Evolutionary conservation across 2,113 vertebrate genomes (phyloP), one percentile per base, ranked within the genome.

Genomic region (Riparia riparia): DNA sequence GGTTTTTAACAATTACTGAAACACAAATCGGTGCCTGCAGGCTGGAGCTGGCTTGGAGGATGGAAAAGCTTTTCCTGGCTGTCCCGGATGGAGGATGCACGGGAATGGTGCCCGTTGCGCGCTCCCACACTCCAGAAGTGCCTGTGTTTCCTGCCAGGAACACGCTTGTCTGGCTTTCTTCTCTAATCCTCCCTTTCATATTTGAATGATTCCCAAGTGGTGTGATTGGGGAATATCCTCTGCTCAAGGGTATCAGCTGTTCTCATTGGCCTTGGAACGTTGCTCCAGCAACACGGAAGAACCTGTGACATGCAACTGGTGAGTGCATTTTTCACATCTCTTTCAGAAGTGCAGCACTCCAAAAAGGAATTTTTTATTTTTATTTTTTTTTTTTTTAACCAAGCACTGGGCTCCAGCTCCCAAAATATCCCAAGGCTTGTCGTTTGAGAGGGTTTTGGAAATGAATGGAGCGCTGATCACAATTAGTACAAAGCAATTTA

Each of bases 401-500:
- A 56, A 84, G 54, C 28, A 19, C 79, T 90, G 53, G 85, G 74
- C 82, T 90, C 83, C 88, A 97, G 82, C 39, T 88, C 94, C 94
- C 91, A 91, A 97, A 97, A 97, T 96, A 96, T 49, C 93, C 73
- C 86, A 34, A 0, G 11, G 51, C 95, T 97, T 86, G 88, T 96
- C 12, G 0, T 77, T 90, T 97, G 92, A 97, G 95, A 95, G 97
- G 88, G 69, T 71, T 93, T 93, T 96, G 94, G 94, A 96, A 94
- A 78, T 95, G 94, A 96, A 96, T 80, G 89, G 82, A 95, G 94
- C 82, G 69, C 96, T 96, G 96, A 97, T 97, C 97, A 96, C 96
- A 97, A 97, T 97, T 97, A 97, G 96, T 58, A 87, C 64, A 93
- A 96, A 96, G 96, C 79, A 97, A 97, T 97, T 97, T 97, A 91